Conservation (phyloP, 2,797 vertebrate genomes). For the Cetoscarus ocellatus region DNA sequence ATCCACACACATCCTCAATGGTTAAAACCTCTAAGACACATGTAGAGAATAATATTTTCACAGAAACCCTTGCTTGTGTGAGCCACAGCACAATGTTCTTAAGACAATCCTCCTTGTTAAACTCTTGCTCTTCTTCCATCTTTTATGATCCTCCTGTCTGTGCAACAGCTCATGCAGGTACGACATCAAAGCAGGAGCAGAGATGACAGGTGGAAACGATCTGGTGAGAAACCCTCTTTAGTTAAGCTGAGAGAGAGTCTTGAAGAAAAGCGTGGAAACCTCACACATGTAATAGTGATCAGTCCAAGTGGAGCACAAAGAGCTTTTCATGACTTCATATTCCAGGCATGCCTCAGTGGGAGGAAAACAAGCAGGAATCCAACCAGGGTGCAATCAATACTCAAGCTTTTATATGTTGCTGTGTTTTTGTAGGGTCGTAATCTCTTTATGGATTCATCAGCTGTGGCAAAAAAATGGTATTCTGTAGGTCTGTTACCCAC, state of each 20-base stretch:
- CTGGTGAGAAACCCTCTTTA: constrained; percentile 30
- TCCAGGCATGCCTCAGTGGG: constrained; percentile 66
- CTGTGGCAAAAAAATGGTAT: constrained; percentile 35
- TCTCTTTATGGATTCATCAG: constrained; percentile 61
- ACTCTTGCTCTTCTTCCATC: constrained; percentile 8
- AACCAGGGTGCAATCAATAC: constrained; percentile 71
- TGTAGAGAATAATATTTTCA: neutral
- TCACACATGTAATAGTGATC: constrained; percentile 71
- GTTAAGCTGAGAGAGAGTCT: constrained; percentile 25
- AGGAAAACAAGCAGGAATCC: constrained; percentile 67
- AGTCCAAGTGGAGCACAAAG: constrained; percentile 63
- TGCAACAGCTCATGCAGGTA: constrained; percentile 30
- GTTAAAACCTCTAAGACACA: neutral
- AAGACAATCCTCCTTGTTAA: constrained; percentile 12
- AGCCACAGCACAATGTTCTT: constrained; percentile 8
- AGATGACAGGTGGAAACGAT: constrained; percentile 24
- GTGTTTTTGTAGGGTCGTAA: constrained; percentile 49
- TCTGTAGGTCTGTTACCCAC: constrained; percentile 28
- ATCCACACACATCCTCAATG: too few species aligned
- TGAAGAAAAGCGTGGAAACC: constrained; percentile 13
- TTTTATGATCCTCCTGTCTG: constrained; percentile 33
- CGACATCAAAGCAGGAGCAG: constrained; percentile 23
- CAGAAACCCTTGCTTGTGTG: constrained; percentile 5
- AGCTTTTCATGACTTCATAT: constrained; percentile 75
- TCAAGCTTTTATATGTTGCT: constrained; percentile 45